These are phyloP conservation scores for Arbacia lixula DNA, from an alignment of 53 echinoderm and acorn worm genomes.

Conservation along the genomic window DNA sequence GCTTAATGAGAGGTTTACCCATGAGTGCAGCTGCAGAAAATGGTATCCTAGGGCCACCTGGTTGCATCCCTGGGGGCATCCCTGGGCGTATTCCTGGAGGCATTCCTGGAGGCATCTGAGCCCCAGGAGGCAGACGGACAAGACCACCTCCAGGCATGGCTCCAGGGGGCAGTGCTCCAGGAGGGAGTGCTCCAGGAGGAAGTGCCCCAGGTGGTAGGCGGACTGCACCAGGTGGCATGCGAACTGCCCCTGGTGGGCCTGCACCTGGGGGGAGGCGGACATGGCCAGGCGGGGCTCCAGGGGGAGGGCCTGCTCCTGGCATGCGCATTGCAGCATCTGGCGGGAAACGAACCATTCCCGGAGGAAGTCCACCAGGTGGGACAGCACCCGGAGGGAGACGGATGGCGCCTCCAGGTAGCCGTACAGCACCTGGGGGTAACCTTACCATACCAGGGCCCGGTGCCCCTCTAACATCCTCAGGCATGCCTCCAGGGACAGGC, in stretches of 20 bases:
- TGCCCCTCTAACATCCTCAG: conserved; percentile 6
- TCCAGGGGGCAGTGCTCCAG: conserved; percentile 18
- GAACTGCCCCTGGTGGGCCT: conserved; percentile 17
- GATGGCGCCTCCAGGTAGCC: conserved; percentile 11
- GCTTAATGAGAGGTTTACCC: conserved; percentile 52
- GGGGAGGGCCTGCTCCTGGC: too few species aligned
- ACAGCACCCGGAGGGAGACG: conserved; percentile 21
- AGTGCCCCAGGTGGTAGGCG: conserved; percentile 36
- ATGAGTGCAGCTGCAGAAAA: conserved; percentile 47
- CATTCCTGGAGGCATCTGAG: conserved; percentile 27
- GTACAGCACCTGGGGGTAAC: conserved; percentile 12
- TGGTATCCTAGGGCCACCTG: conserved; percentile 41
- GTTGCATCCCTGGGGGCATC: conserved; percentile 1
- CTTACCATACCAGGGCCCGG: background rate
- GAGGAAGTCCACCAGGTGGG: too few species aligned
- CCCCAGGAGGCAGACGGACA: conserved; percentile 36
- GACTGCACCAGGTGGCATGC: conserved; percentile 24
- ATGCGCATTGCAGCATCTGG: background rate
- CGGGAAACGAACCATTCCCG: background rate
- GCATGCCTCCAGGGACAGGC: conserved; percentile 28
- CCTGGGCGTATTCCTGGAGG: background rate
- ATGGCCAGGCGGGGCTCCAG: too few species aligned
- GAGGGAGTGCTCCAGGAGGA: conserved; percentile 14
- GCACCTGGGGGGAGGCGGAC: background rate
- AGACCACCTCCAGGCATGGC: conserved; percentile 9